Evolutionary conservation across 2,888 invertebrate genomes (phyloP), one percentile per base, ranked within the genome.

Genomic region (Agapostemon virescens): DNA sequence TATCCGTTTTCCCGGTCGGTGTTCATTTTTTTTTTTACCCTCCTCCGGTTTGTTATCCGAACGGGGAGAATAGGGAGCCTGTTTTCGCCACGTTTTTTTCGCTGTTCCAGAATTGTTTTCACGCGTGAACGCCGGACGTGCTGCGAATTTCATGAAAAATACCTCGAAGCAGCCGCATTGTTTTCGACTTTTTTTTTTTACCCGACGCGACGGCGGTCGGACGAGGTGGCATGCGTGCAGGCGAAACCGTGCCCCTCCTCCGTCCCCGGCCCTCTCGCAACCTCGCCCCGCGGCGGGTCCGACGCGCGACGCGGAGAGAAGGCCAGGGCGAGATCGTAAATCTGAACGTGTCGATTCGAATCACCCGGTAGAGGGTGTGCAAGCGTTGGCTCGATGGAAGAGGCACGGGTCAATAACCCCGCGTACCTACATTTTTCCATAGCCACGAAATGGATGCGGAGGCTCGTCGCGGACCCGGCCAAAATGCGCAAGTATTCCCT

Each of bases 311-410:
- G 30, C 33, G 11, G 75, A 45, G 66, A 69, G 83, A 33, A 69
- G 69, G 17, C 40, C 52, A 33, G 70, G 61, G 63, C 66, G 64
- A 73, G 81, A 84, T 88, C 86, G 85, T 89, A 89, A 89, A 89
- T 88, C 89, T 84, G 77, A 82, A 85, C 83, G 84, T 84, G 87
- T 88, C 87, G 88, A 88, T 88, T 88, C 86, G 86, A 87, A 89
- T 89, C 89, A 89, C 88, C 85, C 89, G 88, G 85, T 90, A 89
- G 89, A 82, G 74, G 79, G 86, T 84, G 84, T 84, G 84, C 84
- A 80, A 81, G 81, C 76, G 63, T 71, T 78, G 70, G 76, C 64
- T 80, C 85, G 88, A 89, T 88, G 85, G 86, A 88, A 88, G 71
- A 63, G 85, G 76, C 81, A 73, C 79, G 85, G 90, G 89, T 90